Percentiles rank a stretch among this genome's conserved stretches.
Evolutionary conservation across 2,888 invertebrate genomes (phyloP).

Genomic region (Phorcus lineatus): DNA sequence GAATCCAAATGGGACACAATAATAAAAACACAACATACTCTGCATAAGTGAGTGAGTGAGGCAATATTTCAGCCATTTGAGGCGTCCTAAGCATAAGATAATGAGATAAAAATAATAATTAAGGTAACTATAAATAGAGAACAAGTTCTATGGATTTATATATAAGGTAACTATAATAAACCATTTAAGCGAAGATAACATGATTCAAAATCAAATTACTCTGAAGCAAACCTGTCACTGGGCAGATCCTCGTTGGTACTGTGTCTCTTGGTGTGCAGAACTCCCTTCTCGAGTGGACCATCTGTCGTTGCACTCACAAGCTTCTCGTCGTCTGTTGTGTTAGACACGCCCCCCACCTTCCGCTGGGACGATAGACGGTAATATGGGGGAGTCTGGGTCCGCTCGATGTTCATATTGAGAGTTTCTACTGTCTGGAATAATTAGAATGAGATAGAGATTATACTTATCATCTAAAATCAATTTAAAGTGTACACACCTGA

Average conservation of each 20-base stretch:
- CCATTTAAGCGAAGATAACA: too few species aligned
- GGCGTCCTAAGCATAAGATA: too few species aligned
- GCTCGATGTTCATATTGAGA: conserved; percentile 94
- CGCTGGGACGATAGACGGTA: conserved; percentile 86
- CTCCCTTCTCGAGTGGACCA: conserved; percentile 89
- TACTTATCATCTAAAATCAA: not conserved
- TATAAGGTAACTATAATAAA: too few species aligned
- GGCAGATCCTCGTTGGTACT: conserved; percentile 73
- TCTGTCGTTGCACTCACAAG: conserved; percentile 69
- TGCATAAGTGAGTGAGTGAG: too few species aligned
- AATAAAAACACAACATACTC: too few species aligned
- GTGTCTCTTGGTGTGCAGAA: conserved; percentile 95
- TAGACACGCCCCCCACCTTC: conserved; percentile 60
- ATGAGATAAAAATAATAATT: too few species aligned
- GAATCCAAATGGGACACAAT: too few species aligned
- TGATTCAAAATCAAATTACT: too few species aligned
- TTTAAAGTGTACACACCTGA: too few species aligned
- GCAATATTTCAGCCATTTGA: too few species aligned
- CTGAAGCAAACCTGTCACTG: conserved; percentile 57
- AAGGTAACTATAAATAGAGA: too few species aligned
- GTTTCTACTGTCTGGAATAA: conserved; percentile 88
- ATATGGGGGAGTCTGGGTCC: conserved; percentile 98
- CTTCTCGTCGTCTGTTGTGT: conserved; percentile 77
- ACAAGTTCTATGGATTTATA: too few species aligned
- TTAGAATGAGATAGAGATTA: not conserved